Evolutionary conservation across 1,140 invertebrate genomes (phyloP), one percentile per base, ranked within the genome.

Genomic region (Penaeus vannamei): DNA sequence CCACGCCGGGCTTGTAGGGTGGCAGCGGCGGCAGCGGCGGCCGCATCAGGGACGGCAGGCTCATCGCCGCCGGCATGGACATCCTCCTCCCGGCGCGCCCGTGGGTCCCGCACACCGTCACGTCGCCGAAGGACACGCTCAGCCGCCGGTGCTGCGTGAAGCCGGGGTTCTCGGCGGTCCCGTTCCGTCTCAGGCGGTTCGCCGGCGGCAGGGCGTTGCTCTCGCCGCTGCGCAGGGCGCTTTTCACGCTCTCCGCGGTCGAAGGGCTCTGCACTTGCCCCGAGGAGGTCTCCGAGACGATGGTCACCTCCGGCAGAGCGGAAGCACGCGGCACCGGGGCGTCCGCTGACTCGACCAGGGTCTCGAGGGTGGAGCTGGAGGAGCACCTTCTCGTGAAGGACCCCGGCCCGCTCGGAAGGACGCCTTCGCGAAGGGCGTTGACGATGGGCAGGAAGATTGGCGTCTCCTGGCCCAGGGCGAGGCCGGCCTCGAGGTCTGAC

Each of bases 121-220:
- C 77, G 46, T 87, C 85, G 14, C 85, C 85, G 85, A 87, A 87
- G 22, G 85, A 87, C 8, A 87, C 85, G n/a, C 85, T 87, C 5
- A 87, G 77, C 26, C 84, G 84, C 64, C 22, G 64, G 12, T 26
- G 46, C 32, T 29, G 32, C 46, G 29, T 17, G 42, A 23, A 2
- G 20, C 84, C 36, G 26, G 42, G 42, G 8, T 53, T 69, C 42
- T 26, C 84, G 64, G 46, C 36, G 4, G 26, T 23, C 23, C 29
- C 80, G 80, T 7, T 23, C 23, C 17, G 46, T 17, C 36, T 53
- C 23, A 20, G 20, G 42, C 19, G 53, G 53, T 1, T 0, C 66
- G 7, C 8, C 20, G 62, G 20, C 42, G 83, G 22, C 62, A 59
- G 1, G 36, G 12, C 53, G 53, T 5, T 46, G 42, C 53, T 17